Percentiles rank a stretch among this genome's conserved stretches.
Conservation (phyloP, 2,113 vertebrate genomes). For the Stictonetta naevosa region DNA sequence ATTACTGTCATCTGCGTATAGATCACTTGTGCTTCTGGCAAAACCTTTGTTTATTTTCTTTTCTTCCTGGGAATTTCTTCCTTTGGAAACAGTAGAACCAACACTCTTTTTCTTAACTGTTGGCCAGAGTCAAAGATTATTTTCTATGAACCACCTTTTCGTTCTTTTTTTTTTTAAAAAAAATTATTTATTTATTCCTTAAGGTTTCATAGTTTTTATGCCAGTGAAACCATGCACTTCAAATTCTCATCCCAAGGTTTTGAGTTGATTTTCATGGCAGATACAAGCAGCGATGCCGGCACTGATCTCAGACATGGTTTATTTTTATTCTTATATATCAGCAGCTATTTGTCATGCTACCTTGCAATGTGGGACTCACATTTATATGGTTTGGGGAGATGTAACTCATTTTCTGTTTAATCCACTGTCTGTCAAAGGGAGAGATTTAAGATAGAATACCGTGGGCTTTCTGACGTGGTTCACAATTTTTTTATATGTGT, state of each 20-base stretch:
- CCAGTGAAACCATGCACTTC: neutral
- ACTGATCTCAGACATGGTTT: constrained; percentile 35
- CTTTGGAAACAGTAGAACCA: neutral
- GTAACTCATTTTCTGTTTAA: constrained; percentile 68
- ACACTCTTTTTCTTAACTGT: neutral
- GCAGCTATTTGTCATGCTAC: constrained; percentile 62
- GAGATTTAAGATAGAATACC: constrained; percentile 46
- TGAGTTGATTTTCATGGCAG: constrained; percentile 47
- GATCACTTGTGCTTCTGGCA: neutral
- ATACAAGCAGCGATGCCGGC: neutral
- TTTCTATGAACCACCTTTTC: neutral
- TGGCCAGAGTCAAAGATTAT: neutral
- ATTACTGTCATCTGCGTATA: no score
- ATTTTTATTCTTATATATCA: constrained; percentile 44
- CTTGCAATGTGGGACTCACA: constrained; percentile 6
- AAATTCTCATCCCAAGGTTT: neutral
- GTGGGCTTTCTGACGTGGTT: constrained; percentile 27
- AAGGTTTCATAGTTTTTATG: neutral
- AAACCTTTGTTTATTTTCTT: neutral
- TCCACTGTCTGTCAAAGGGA: constrained; percentile 48
- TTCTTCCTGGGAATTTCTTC: neutral
- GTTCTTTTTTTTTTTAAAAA: neutral
- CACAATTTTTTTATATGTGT: neutral
- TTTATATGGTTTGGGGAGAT: constrained; percentile 40
- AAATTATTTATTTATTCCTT: neutral